phyloP scores from a whole-genome alignment of 2,113 vertebrate genomes.

The Talpa occidentalis region DNA sequence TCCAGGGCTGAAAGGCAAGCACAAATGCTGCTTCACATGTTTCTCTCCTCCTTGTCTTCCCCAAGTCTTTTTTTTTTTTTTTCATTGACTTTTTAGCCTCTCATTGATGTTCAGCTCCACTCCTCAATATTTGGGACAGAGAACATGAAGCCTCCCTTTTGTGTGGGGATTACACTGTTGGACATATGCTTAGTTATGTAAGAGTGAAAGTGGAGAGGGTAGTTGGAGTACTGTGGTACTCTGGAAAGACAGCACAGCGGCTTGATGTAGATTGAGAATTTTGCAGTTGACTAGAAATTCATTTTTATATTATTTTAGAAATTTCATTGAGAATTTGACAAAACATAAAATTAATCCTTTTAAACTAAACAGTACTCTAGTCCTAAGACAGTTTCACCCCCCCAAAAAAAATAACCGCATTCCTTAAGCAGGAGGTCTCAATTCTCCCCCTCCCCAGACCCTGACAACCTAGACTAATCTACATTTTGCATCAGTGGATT shows the following conservation, averaged over 20 bases:
- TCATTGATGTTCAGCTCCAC: too few species aligned
- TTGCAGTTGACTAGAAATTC: neutral
- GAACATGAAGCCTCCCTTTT: too few species aligned
- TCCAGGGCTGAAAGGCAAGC: too few species aligned
- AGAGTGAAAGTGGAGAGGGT: neutral
- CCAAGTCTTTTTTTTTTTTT: too few species aligned
- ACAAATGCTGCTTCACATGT: too few species aligned
- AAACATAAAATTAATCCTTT: neutral
- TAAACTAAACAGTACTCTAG: neutral
- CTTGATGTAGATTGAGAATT: neutral
- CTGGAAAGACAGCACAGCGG: neutral
- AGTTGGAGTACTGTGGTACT: neutral
- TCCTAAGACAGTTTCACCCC: too few species aligned
- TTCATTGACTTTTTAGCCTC: too few species aligned
- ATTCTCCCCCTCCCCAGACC: neutral
- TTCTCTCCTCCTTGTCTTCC: too few species aligned
- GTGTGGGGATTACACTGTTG: too few species aligned
- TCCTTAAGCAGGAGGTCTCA: neutral
- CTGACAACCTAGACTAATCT: neutral
- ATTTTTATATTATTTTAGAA: neutral
- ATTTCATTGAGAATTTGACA: neutral
- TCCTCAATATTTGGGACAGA: too few species aligned
- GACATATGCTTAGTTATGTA: neutral
- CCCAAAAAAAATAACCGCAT: too few species aligned
- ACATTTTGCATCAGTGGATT: neutral